Conservation (phyloP, 2,797 vertebrate genomes). For the Cercopithecus hamlyni region DNA sequence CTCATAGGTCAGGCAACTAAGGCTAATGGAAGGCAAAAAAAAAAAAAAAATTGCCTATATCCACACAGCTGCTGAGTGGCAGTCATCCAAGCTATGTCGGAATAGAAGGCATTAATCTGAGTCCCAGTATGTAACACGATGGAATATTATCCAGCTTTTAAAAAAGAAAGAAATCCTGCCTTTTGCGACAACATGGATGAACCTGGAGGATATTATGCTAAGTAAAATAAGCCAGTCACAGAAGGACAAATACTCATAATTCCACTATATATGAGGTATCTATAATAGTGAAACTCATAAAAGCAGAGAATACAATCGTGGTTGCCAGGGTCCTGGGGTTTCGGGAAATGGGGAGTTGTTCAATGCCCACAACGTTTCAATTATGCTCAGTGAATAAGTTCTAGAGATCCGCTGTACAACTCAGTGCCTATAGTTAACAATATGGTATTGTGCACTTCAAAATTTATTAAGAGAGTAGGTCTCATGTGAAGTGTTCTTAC, state of each 20-base stretch:
- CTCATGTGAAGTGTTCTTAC: not conserved
- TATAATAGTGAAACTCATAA: not conserved
- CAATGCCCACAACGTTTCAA: not conserved
- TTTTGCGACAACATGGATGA: not conserved
- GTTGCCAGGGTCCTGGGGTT: not conserved
- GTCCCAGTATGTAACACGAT: not conserved
- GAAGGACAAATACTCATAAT: not conserved
- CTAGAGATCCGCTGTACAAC: not conserved
- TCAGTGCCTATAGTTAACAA: not conserved
- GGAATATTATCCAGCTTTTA: not conserved
- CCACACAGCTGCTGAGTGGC: not conserved
- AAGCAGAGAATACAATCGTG: not conserved
- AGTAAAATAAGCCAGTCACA: not conserved
- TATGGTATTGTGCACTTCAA: not conserved
- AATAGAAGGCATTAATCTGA: slow-evolving; percentile 8
- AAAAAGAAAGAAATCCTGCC: not conserved
- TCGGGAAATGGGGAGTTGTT: not conserved
- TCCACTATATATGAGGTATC: not conserved
- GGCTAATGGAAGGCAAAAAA: not conserved
- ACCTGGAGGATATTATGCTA: not conserved
- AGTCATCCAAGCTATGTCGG: not conserved
- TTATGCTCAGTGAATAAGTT: not conserved
- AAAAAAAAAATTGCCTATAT: not conserved
- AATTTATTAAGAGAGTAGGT: not conserved
- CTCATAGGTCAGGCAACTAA: not conserved